A percentile compares a stretch with the other conserved stretches of the same genome.
Conservation (phyloP, 1,140 invertebrate genomes). For the Centruroides sculpturatus region DNA sequence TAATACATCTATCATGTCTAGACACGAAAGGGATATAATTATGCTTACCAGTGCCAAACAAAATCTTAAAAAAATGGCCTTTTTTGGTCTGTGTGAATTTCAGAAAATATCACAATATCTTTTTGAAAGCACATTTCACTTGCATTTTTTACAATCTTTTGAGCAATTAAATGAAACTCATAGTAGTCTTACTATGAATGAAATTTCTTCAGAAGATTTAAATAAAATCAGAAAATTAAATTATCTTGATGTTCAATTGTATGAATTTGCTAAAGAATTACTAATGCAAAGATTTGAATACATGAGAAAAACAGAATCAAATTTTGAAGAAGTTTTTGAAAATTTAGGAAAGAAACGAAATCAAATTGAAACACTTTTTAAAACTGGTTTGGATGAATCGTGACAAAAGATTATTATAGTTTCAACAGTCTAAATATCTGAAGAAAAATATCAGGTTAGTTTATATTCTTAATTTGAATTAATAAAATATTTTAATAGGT, state of each 20-base stretch:
- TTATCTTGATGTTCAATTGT: constrained; percentile 79
- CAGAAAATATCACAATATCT: constrained; percentile 90
- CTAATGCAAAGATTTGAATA: constrained; percentile 60
- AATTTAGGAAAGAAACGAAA: too few relatives aligned
- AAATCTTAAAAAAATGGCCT: constrained; percentile 87
- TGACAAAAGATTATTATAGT: too few relatives aligned
- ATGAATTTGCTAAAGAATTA: constrained; percentile 79
- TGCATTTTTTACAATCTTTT: constrained; percentile 74
- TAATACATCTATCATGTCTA: constrained; percentile 57
- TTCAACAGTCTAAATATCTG: too few relatives aligned
- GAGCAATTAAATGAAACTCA: constrained; percentile 79
- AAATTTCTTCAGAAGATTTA: constrained; percentile 52
- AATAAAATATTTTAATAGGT: too few relatives aligned
- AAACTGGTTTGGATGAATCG: too few relatives aligned
- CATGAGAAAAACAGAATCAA: constrained; percentile 9
- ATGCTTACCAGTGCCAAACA: constrained; percentile 87
- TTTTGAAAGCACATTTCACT: constrained; percentile 93
- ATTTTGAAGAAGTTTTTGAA: too few relatives aligned
- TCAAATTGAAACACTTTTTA: too few relatives aligned
- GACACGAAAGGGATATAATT: constrained; percentile 47
- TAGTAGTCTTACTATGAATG: constrained; percentile 56
- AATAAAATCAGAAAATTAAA: constrained; percentile 65
- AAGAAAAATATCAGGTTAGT: too few relatives aligned
- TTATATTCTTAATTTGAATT: too few relatives aligned
- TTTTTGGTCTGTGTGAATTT: constrained; percentile 91